Base-by-base conservation (phyloP, 2,888 invertebrate genomes). In the Blera fallax region DNA sequence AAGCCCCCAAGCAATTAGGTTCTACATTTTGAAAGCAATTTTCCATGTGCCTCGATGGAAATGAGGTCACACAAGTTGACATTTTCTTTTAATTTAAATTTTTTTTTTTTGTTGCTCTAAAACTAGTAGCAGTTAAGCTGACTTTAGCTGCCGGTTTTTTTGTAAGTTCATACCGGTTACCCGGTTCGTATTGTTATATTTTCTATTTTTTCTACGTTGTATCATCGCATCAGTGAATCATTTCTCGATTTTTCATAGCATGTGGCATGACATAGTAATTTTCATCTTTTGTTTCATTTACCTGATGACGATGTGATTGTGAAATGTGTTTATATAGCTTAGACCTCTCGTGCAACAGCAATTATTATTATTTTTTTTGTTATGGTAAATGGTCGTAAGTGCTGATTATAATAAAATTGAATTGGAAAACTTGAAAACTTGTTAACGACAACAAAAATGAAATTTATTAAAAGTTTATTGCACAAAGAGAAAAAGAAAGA, bases 31-130 rank as follows among this genome's bases (percentile, higher is more conserved):
- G 64, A 64, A 54, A 54, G 54, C 54, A 64, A 74, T 43, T 54
- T 64, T 65, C 29, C 48, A 5, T 37, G 21, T 69, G 43, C 32
- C 27, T 50, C 21, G n/a, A 34, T 45, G 34, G n/a, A 56, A 74
- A 65, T 50, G 74, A 74, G 74, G 74, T 74, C 64, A 24, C 37
- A 56, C 74, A 45, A 65, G 74, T 65, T 74, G 74, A 74, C 74
- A 74, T 64, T 64, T 74, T 64, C 54, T 40, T 52, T 14, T 50
- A 24, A 10, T 18, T 37, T n/a, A n/a, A n/a, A n/a, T n/a, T n/a
- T n/a, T n/a, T n/a, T n/a, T n/a, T n/a, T n/a, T 27, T 50, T 48
- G 7, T 45, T 18, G 64, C 24, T 29, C 29, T n/a, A 32, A 45
- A 70, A 11, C 56, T 34, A 58, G 56, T 45, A 70, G 58, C 45